phyloP scores from a whole-genome alignment of 2,888 invertebrate species.

The Artemia sinica region DNA sequence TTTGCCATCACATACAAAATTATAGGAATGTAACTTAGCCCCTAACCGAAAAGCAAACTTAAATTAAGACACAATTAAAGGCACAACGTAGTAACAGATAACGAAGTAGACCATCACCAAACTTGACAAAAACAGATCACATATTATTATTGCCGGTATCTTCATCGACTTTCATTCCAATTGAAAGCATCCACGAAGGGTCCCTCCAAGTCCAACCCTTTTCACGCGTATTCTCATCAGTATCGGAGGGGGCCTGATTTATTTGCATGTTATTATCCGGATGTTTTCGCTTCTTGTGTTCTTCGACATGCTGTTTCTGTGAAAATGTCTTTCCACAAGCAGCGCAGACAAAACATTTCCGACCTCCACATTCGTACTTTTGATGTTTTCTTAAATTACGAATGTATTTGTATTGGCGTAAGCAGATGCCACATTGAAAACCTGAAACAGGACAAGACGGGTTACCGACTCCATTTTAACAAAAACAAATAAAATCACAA shows the following conservation, averaged over 20 bases:
- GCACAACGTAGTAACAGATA: background rate
- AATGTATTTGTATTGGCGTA: slow-evolving; percentile 14
- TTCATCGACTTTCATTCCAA: background rate
- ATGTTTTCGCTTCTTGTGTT: slow-evolving; percentile 12
- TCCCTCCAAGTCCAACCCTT: background rate
- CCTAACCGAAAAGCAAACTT: no score
- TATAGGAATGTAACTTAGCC: no score
- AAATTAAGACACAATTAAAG: background rate
- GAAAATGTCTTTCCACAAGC: slow-evolving; percentile 11
- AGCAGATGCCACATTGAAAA: slow-evolving; percentile 12
- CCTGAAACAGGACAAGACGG: background rate
- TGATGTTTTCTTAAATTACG: slow-evolving; percentile 11
- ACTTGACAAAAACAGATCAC: background rate
- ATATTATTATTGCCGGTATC: background rate
- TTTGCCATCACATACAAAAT: no score
- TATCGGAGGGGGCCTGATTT: background rate
- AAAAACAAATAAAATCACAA: no score
- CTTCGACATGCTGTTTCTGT: slow-evolving; percentile 12
- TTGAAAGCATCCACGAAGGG: background rate
- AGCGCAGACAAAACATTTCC: slow-evolving; percentile 3
- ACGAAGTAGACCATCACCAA: slow-evolving; percentile 10
- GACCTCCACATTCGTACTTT: slow-evolving; percentile 10
- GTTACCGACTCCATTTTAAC: no score
- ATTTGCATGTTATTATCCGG: no score
- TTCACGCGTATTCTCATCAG: background rate